Evolutionary conservation across 2,888 invertebrate species (phyloP), one percentile per base, ranked within the genome.

Genomic region (Andrena dorsata): DNA sequence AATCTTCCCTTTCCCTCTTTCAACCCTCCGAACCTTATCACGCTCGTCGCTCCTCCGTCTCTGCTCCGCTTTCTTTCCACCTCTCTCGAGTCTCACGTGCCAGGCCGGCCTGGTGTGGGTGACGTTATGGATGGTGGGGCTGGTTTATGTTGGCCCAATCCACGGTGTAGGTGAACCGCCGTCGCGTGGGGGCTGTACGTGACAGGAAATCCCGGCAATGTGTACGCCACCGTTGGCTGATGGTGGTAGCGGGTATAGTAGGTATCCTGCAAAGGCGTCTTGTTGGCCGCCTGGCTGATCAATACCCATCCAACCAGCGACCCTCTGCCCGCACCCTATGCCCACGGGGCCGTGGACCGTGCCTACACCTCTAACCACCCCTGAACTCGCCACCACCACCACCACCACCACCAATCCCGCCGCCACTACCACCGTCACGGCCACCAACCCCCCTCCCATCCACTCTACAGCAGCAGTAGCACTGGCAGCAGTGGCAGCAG

Each of bases 251-350:
- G 86, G 90, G 88, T 91, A 90, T 84, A 88, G 90, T 91, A 89
- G 90, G 88, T 91, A 91, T 91, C 90, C 90, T 89, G 89, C 87
- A 87, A 90, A 90, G 87, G 89, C 91, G 89, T 91, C 91, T 89
- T 90, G 91, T 88, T 90, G 88, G 90, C 86, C 88, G 88, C 88
- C 84, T 84, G 83, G 87, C 90, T 92, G 92, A 92, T 92, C 92
- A 92, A 92, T 92, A 92, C 91, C 89, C 88, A 89, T 90, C 91
- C 89, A 86, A 87, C 82, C 80, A 82, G 84, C 83, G 87, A 84
- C 85, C 83, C 83, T 86, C 87, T 82, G 83, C 84, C 87, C 85
- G 86, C 89, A 79, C 83, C 81, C 90, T 86, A 86, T 85, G 84
- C 87, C 84, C 87, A 88, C 84, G 82, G 84, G 81, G 82, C 84